These are phyloP conservation scores for Drepanosiphum platanoidis DNA, from an alignment of 2,888 invertebrate species.

Conservation along the genomic window DNA sequence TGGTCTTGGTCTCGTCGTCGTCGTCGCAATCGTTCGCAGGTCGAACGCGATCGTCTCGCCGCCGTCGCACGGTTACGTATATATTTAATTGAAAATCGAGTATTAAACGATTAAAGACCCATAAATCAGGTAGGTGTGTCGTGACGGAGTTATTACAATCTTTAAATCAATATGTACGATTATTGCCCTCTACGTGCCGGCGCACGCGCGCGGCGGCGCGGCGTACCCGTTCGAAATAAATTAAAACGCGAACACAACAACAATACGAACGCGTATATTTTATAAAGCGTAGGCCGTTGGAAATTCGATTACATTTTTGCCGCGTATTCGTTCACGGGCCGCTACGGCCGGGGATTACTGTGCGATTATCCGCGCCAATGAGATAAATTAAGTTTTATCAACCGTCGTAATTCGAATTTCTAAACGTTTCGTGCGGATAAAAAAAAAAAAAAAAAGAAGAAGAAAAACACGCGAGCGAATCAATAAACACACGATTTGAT, in stretches of 20 bases:
- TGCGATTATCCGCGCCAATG: neutral
- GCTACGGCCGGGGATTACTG: too few relatives aligned
- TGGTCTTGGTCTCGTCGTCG: neutral
- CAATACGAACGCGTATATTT: too few relatives aligned
- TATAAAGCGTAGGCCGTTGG: neutral
- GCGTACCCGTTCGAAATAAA: neutral
- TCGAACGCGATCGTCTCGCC: neutral
- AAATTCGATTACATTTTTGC: neutral
- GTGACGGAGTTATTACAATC: constrained; percentile 10
- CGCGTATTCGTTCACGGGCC: neutral
- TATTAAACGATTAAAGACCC: neutral
- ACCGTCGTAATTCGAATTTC: neutral
- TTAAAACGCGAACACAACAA: neutral
- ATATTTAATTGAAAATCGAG: constrained; percentile 12
- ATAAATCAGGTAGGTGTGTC: neutral
- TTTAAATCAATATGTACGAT: neutral
- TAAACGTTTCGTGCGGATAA: neutral
- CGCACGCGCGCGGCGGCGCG: neutral
- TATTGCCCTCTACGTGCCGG: neutral
- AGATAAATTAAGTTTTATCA: neutral
- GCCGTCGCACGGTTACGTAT: neutral
- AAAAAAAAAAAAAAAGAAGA: neutral
- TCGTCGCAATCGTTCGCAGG: neutral
- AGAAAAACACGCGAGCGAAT: neutral
- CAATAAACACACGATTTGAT: neutral